Conservation (phyloP, 2,888 invertebrate genomes). For the Acleris literana region DNA sequence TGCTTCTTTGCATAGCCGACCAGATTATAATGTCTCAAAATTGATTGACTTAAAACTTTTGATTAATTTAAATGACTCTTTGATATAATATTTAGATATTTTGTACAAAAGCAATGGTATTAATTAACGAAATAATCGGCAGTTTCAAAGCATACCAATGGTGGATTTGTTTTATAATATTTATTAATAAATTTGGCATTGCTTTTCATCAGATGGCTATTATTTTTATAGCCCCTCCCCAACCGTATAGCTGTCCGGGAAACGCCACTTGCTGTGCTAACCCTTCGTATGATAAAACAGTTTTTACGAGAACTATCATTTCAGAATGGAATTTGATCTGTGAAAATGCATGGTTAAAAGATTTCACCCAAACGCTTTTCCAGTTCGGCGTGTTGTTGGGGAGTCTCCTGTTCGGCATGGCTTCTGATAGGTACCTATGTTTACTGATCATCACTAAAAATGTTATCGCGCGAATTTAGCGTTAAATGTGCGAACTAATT, state of each 20-base stretch:
- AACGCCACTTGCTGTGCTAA: slow-evolving; percentile 74
- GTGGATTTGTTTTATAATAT: slow-evolving; percentile 68
- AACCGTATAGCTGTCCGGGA: slow-evolving; percentile 57
- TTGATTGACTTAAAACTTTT: no score
- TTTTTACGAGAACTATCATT: slow-evolving; percentile 87
- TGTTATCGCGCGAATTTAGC: no score
- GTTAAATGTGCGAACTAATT: not conserved
- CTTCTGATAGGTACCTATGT: slow-evolving; percentile 86
- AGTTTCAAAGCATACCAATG: slow-evolving; percentile 67
- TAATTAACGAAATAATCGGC: slow-evolving; percentile 70
- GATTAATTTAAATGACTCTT: no score
- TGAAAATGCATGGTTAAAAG: slow-evolving; percentile 84
- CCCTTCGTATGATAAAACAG: slow-evolving; percentile 83
- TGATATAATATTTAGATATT: not conserved
- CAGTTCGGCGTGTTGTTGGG: slow-evolving; percentile 90
- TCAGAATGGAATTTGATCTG: slow-evolving; percentile 91
- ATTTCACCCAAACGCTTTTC: slow-evolving; percentile 87
- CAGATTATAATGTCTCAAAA: no score
- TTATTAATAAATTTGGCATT: slow-evolving; percentile 74
- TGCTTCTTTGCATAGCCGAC: no score
- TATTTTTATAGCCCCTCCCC: slow-evolving; percentile 76
- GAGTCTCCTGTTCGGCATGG: slow-evolving; percentile 87
- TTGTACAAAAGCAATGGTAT: slow-evolving; percentile 32
- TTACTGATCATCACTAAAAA: not conserved
- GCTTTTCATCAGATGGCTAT: slow-evolving; percentile 81